Evolutionary conservation across 2,888 invertebrate species (phyloP), one percentile per base, ranked within the genome.

Genomic region (Pogonocherus hispidulus): DNA sequence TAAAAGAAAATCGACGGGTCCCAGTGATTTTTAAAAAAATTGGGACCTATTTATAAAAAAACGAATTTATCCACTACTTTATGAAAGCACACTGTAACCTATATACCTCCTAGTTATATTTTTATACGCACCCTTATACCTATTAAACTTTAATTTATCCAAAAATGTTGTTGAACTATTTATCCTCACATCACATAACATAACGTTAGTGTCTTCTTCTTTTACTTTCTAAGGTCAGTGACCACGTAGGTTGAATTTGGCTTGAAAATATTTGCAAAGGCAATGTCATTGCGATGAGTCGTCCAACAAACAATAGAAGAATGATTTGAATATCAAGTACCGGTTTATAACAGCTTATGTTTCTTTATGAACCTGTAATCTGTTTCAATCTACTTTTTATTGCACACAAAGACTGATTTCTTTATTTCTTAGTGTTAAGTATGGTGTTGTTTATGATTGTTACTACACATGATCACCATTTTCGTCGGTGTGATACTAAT

Each of bases 161-260:
- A n/a, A n/a, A n/a, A n/a, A n/a, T n/a, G n/a, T n/a, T n/a, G n/a
- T n/a, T n/a, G n/a, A n/a, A n/a, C 8, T 11, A 32, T 5, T 32
- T 32, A 32, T 32, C 32, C 32, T 11, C 27, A 8, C 11, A 32
- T 32, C 32, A 9, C 32, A 5, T 5, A 8, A 2, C 11, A 11
- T 8, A 47, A n/a, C n/a, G 32, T 16, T 8, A 35, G 18, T 18
- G 19, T 18, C 11, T 52, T 32, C 3, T 20, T n/a, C n/a, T n/a
- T 32, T 55, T 19, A 19, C 41, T 41, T 41, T 46, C 23, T 8
- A 46, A 46, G 59, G 32, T 20, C 47, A 32, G 27, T 59, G 59
- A 47, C 59, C 59, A 23, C 37, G 11, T 18, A 16, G 18, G 14
- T 18, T 32, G 16, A 27, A 59, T 47, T 47, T 59, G 19, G 46